Percentiles rank a stretch among this genome's conserved stretches.
Conservation (phyloP, 1,140 invertebrate genomes). For the Meteorus sp. region DNA sequence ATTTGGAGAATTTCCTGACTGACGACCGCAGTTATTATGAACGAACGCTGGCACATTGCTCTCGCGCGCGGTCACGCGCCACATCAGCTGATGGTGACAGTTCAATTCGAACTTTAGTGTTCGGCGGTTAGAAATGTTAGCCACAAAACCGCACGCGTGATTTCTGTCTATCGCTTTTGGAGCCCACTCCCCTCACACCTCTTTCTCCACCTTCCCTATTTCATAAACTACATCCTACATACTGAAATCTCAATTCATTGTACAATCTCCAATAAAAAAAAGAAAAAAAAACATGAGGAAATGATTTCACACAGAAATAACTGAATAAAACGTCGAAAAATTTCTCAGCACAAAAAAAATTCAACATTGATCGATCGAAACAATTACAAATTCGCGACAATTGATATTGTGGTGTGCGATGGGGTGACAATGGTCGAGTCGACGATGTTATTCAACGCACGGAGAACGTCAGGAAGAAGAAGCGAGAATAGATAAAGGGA, state of each 20-base stretch:
- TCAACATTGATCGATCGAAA: too few relatives aligned
- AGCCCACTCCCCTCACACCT: conserved; percentile 6
- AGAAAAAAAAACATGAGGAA: too few relatives aligned
- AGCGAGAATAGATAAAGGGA: too few relatives aligned
- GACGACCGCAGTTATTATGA: conserved; percentile 53
- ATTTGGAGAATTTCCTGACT: conserved; percentile 39
- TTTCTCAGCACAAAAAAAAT: too few relatives aligned
- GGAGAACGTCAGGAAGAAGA: conserved; percentile 6
- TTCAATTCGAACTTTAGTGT: conserved; percentile 59
- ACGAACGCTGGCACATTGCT: conserved; percentile 49
- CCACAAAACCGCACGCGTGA: conserved; percentile 56
- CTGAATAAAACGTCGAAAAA: too few relatives aligned
- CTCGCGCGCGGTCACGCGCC: conserved; percentile 15
- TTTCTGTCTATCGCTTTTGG: conserved; percentile 50
- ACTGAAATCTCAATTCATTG: too few relatives aligned
- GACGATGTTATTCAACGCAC: neutral
- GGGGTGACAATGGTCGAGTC: neutral
- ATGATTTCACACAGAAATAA: too few relatives aligned
- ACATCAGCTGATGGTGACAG: conserved; percentile 55
- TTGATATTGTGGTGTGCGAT: too few relatives aligned
- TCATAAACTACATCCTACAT: neutral
- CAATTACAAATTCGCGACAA: conserved; percentile 4
- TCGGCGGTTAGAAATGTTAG: conserved; percentile 54
- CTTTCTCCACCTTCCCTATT: conserved; percentile 6
- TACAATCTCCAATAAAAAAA: too few relatives aligned